A percentile compares a stretch with the other conserved stretches of the same genome.
Evolutionary conservation across 92 coral and sea anemone species (phyloP).

Genomic region (Phymanthus crucifer): DNA sequence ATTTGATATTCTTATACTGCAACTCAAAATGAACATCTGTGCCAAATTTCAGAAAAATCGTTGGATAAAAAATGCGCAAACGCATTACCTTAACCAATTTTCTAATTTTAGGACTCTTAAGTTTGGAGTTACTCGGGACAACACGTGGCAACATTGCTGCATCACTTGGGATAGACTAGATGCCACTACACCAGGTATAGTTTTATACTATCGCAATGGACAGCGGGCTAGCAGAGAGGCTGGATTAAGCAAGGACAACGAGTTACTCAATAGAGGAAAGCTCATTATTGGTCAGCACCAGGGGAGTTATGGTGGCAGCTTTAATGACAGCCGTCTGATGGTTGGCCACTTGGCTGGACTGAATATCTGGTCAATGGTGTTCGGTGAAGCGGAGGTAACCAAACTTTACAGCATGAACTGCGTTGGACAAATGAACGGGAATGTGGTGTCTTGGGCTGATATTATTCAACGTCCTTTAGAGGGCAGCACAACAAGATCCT

Average conservation of each 20-base stretch:
- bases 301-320: slow-evolving; percentile 8
- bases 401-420: neutral
- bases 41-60: no score
- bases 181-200: neutral
- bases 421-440: neutral
- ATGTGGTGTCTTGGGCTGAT: slow-evolving; percentile 22
- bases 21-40: no score
- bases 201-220: slow-evolving; percentile 1
- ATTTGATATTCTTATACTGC: no score
- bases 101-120: slow-evolving; percentile 6
- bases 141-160: slow-evolving; percentile 29
- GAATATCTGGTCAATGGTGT: slow-evolving; percentile 17
- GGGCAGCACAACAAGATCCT: neutral
- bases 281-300: slow-evolving; percentile 24
- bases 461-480: neutral
- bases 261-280: slow-evolving; percentile 1
- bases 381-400: neutral
- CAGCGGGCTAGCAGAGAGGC: no score
- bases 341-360: slow-evolving; percentile 22
- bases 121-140: neutral
- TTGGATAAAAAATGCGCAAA: no score
- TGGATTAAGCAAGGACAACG: neutral
- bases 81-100: neutral
- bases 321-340: neutral
- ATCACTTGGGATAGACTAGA: slow-evolving; percentile 13